Base-by-base conservation (phyloP, 1,140 invertebrate genomes). In the Brachionus plicatilis region DNA sequence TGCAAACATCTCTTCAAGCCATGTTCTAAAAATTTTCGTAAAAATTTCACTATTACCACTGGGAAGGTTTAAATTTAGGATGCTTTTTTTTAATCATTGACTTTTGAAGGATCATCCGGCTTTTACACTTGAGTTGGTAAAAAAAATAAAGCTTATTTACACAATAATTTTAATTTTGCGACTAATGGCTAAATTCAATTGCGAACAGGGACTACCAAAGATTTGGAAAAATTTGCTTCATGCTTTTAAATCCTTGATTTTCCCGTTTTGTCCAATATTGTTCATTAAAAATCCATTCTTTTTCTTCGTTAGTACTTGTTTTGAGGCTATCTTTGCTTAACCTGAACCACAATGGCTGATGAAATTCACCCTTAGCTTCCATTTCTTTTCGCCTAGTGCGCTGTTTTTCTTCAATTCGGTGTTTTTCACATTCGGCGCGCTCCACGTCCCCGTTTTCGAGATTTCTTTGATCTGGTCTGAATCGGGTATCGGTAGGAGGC, bases 401-500 rank as follows among this genome's bases (percentile, higher is more conserved):
- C 75, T 84, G 83, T 47, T 56, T 76, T 45, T 75, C 70, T 56
- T 84, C 83, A 9, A 84, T 72, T n/a, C 66, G 47, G 60, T 84
- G 45, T 41, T 84, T 84, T 47, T 72, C 68, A 33, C 29, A 45
- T 65, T 66, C 83, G 6, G 83, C 83, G 20, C 20, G 20, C 43
- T 84, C 83, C 6, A 76, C 68, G 24, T 84, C 68, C 8, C 83
- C 83, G 3, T 75, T 53, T 66, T 84, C 83, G 11, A 84, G 43
- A 56, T 56, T 12, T 41, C 83, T 24, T 8, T 68, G 92, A 88
- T 92, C 92, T 33, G 91, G 91, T 85, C 92, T 87, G 86, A 91
- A 92, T 70, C 94, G 89, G 0, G 93, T 94, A 88, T 95, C 94
- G 8, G 94, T 95, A 56, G 91, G 91, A 1, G 94, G 94, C 85